phyloP scores from a whole-genome alignment of 2,797 vertebrate species.

The Halcyon badia region DNA sequence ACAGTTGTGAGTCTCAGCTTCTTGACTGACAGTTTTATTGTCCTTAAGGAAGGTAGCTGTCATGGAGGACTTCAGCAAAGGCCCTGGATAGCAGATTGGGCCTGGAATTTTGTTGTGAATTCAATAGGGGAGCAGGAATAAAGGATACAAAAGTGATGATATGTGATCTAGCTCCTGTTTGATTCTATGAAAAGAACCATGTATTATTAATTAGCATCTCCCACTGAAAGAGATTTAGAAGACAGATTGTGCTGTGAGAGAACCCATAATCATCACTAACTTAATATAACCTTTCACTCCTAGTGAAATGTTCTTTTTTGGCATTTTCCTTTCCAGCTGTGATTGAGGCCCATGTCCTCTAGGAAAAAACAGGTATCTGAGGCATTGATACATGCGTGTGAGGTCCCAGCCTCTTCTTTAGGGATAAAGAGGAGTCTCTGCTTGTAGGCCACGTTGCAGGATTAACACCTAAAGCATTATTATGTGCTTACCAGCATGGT shows the following conservation, averaged over 20 bases:
- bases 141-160: not conserved
- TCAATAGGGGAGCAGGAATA: not conserved
- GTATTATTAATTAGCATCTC: not conserved
- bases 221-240: not conserved
- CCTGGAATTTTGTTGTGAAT: not conserved
- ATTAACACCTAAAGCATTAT: not conserved
- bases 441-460: not conserved
- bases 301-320: not conserved
- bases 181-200: not conserved
- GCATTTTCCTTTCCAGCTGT: not conserved
- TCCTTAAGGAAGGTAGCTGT: not conserved
- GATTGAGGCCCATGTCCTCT: not conserved
- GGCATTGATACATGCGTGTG: accelerated
- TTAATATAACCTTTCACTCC: not conserved
- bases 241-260: not conserved
- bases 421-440: not conserved
- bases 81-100: not conserved
- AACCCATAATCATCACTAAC: not conserved
- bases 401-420: not conserved
- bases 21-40: not conserved
- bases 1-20: not conserved
- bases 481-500: not conserved
- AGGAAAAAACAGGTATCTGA: not conserved
- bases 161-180: not conserved
- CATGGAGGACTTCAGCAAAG: not conserved